Evolutionary conservation across 1,140 invertebrate species (phyloP).

Genomic region (Cydia fagiglandana): DNA sequence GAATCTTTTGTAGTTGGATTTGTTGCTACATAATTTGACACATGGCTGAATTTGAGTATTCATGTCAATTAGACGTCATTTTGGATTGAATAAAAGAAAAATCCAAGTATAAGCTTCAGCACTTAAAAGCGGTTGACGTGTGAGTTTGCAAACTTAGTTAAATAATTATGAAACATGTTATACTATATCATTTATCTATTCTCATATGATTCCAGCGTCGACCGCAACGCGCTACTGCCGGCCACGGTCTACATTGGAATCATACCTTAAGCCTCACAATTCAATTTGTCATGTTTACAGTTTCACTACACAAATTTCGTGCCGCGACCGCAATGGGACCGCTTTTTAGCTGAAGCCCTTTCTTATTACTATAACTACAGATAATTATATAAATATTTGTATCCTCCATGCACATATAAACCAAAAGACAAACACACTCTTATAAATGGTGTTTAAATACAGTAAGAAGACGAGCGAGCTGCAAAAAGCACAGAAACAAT

Average conservation of each 20-base stretch:
- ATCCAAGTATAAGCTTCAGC: not conserved
- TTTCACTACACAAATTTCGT: not conserved
- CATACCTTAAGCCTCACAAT: not conserved
- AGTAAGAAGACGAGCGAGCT: slow-evolving; percentile 33
- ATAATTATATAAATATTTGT: slow-evolving; percentile 58
- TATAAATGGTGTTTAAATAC: slow-evolving; percentile 47
- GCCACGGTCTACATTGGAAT: slow-evolving; percentile 1
- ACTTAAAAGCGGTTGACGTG: not conserved
- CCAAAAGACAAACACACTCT: slow-evolving; percentile 79
- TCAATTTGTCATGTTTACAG: not conserved
- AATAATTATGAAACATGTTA: not conserved
- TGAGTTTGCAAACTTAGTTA: too few relatives aligned
- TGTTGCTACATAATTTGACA: not conserved
- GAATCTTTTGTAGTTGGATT: not conserved
- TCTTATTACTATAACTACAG: slow-evolving; percentile 3
- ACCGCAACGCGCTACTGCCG: not conserved
- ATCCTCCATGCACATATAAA: slow-evolving; percentile 79
- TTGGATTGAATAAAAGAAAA: not conserved
- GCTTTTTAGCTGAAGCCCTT: not conserved
- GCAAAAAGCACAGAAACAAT: slow-evolving; percentile 43
- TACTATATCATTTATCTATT: not conserved
- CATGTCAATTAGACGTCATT: not conserved
- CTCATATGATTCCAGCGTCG: not conserved
- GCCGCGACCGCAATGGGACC: not conserved
- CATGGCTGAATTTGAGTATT: not conserved